Conservation (phyloP, 2,113 vertebrate species). For the Speoplatyrhinus poulsoni region DNA sequence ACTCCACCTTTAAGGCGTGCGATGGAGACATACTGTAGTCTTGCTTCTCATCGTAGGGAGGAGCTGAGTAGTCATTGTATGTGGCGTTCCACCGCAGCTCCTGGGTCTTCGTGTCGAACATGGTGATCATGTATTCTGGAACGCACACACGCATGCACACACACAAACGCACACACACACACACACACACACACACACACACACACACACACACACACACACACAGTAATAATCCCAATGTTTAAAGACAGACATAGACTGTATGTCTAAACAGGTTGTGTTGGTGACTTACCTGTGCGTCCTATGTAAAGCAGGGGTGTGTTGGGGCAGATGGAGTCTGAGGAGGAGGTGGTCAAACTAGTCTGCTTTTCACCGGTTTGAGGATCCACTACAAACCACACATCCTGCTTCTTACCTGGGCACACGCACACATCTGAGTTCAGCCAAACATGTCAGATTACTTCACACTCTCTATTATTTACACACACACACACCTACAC, state of each 20-base stretch:
- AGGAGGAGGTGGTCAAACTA: conserved; percentile 85
- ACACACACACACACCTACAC: conserved; percentile 2
- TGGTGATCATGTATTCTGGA: conserved; percentile 92
- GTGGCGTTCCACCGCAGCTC: conserved; percentile 93
- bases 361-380: conserved; percentile 93
- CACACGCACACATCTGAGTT: not conserved
- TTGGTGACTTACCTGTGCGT: conserved; percentile 80
- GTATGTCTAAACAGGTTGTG: not conserved
- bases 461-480: not conserved
- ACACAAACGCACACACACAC: conserved; percentile 12
- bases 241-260: not conserved
- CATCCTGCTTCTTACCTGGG: conserved; percentile 93
- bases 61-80: conserved; percentile 89
- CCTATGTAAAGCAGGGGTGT: conserved; percentile 90
- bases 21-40: conserved; percentile 83
- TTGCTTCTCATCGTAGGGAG: conserved; percentile 76
- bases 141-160: not conserved
- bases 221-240: not conserved
- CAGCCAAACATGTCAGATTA: not conserved
- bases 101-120: conserved; percentile 90
- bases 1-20: not conserved
- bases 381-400: conserved; percentile 93
- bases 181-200: not conserved
- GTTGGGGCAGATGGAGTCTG: conserved; percentile 85
- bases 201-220: not conserved